Base-by-base conservation (phyloP, 2,888 invertebrate species). In the Chorisops tibialis region DNA sequence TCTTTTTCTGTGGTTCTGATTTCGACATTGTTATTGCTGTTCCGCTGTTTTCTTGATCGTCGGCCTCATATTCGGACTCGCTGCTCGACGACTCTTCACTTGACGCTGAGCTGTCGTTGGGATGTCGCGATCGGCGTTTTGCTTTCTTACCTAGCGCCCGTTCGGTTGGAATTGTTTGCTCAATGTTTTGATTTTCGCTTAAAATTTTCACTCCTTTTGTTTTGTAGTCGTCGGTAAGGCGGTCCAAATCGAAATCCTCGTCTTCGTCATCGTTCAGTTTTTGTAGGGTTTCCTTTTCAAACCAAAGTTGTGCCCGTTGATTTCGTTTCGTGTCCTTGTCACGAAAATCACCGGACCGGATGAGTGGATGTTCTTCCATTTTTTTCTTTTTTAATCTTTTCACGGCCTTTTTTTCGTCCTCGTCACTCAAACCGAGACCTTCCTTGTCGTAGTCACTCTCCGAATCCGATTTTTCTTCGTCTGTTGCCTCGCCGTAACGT, bases 181-280 rank as follows among this genome's bases (percentile, higher is more conserved):
- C 41, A 60, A 49, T 18, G n/a, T n/a, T n/a, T n/a, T n/a, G n/a
- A 65, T 65, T 21, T 67, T 69, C 19, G 65, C 72, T 81, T 18
- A 77, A 65, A 2, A 79, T 74, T 21, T 73, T 65, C 1, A 73
- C 83, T 68, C 92, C 92, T 79, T 89, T 89, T 67, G 84, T 83
- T 70, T 87, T 86, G 68, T 84, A 88, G 39, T 84, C 83, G 68
- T 85, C 85, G 2, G 87, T 84, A 79, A 94, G 81, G 73, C 86
- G 86, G 72, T 94, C 90, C 66, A 96, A 81, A 79, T 96, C 96
- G 6, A 83, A 84, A 68, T 93, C 93, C 75, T 93, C 94, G 72
- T 93, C 94, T 48, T 87, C 88, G 62, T 92, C 93, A 64, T 87
- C 85, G 67, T 89, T 86, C 19, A 94, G 77, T 70, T 89, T 85